A percentile compares a stretch with the other conserved stretches of the same genome.
phyloP scores from a whole-genome alignment of 2,113 vertebrate genomes.

The Gadus macrocephalus region DNA sequence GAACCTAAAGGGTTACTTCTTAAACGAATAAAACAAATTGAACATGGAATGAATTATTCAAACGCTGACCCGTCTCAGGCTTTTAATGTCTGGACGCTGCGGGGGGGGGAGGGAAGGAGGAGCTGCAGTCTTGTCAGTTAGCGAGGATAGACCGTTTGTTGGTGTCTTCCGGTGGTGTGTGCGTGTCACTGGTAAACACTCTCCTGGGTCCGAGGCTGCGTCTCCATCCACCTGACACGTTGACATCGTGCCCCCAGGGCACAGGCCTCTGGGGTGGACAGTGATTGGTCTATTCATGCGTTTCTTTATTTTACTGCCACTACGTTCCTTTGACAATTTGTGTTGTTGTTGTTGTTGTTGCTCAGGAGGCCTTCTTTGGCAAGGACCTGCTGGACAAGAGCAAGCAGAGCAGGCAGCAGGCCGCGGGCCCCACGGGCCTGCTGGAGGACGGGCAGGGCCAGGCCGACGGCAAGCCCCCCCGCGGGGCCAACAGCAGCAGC shows the following conservation, averaged over 20 bases:
- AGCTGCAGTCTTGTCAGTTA: no score
- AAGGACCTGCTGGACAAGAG: conserved; percentile 94
- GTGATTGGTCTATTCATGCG: no score
- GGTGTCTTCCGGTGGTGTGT: conserved; percentile 17
- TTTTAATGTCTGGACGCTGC: conserved; percentile 64
- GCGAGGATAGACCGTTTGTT: background rate
- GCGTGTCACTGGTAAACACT: background rate
- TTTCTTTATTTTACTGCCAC: no score
- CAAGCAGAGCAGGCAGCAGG: conserved; percentile 82
- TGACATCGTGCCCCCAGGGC: no score
- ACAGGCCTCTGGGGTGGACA: no score
- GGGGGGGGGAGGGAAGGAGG: background rate
- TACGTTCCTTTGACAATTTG: background rate
- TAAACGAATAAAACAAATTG: conserved; percentile 49
- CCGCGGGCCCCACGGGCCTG: conserved; percentile 70
- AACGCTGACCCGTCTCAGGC: conserved; percentile 40
- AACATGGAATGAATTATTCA: conserved; percentile 71
- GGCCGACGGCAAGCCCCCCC: conserved; percentile 73
- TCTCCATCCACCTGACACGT: no score
- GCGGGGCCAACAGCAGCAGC: conserved; percentile 31
- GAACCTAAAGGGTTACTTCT: conserved; percentile 41
- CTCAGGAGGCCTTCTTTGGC: conserved; percentile 96
- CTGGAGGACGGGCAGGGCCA: conserved; percentile 78
- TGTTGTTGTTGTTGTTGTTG: conserved; percentile 23
- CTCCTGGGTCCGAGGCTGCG: no score